phyloP scores from a whole-genome alignment of 1,140 invertebrate genomes.

The Leptopilina boulardi region DNA sequence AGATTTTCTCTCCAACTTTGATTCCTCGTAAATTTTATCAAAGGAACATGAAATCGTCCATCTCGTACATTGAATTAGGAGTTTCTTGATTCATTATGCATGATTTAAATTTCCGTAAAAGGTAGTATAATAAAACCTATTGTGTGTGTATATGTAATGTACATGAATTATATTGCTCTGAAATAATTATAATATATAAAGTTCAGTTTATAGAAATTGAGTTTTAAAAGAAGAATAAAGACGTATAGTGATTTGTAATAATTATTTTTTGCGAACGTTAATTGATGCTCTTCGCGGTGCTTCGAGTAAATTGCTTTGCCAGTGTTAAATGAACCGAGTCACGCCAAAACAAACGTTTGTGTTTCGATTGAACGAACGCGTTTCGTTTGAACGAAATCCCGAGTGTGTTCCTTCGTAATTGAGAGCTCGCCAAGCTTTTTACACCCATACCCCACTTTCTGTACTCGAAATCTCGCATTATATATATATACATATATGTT shows the following conservation, averaged over 20 bases:
- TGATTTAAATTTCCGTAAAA: background rate
- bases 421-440: slow-evolving; percentile 30
- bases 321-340: slow-evolving; percentile 49
- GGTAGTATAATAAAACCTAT: background rate
- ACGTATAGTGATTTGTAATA: slow-evolving; percentile 32
- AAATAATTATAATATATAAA: too few relatives aligned
- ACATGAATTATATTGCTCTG: too few relatives aligned
- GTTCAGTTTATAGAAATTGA: background rate
- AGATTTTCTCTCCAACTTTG: background rate
- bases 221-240: background rate
- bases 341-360: slow-evolving; percentile 52
- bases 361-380: slow-evolving; percentile 52
- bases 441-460: background rate
- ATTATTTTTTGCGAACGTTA: slow-evolving; percentile 50
- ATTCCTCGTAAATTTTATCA: slow-evolving; percentile 13
- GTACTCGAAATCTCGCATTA: background rate
- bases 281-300: slow-evolving; percentile 52
- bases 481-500: too few relatives aligned
- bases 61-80: background rate
- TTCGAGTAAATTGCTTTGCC: slow-evolving; percentile 48
- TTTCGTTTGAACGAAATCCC: slow-evolving; percentile 48
- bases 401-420: slow-evolving; percentile 46
- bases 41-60: background rate
- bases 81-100: background rate
- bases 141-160: too few relatives aligned